Evolutionary conservation across 2,797 vertebrate species (phyloP), one percentile per base, ranked within the genome.

Genomic region (Crocidura indochinensis): DNA sequence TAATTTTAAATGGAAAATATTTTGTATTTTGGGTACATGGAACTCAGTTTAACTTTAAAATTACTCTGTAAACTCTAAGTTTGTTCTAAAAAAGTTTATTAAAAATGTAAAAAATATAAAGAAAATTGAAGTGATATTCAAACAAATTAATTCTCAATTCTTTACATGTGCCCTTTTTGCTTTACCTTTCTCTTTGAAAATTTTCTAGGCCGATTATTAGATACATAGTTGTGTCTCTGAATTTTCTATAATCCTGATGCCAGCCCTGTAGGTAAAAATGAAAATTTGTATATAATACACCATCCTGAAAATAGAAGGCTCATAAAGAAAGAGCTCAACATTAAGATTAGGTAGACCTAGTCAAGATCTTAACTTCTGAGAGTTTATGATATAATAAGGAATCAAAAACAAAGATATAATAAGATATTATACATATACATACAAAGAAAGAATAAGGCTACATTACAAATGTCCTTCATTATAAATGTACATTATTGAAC

Each of bases 201-300:
- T 99, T 97, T 97, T 99, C 99, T 97, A 99, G 96, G 90, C 99
- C 99, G 24, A 98, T 98, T 98, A 99, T 98, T 95, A 99, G 98
- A 96, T 98, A 99, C 97, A 99, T 97, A 65, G 99, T 99, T 8
- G 99, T 99, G 95, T 99, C 99, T n/a, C 98, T 98, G 97, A 99
- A 99, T 94, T 98, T 99, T 97, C 98, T 98, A 97, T 99, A 99
- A 94, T 99, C 98, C 96, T 98, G 99, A 97, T 99, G 99, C 99
- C 99, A 99, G 69, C 98, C 98, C 99, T 99, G 96, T 82, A 97
- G 72, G 83, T 85, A 78, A 97, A 82, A 75, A 15, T 78, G 53
- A 81, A 90, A 31, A 60, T 8, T 38, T 73, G 5, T 15, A 71
- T 8, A 89, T 20, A 78, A 81, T 87, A 47, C 26, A 78, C 74